Base-by-base conservation (phyloP, 2,113 vertebrate species). In the Arothron firmamentum region DNA sequence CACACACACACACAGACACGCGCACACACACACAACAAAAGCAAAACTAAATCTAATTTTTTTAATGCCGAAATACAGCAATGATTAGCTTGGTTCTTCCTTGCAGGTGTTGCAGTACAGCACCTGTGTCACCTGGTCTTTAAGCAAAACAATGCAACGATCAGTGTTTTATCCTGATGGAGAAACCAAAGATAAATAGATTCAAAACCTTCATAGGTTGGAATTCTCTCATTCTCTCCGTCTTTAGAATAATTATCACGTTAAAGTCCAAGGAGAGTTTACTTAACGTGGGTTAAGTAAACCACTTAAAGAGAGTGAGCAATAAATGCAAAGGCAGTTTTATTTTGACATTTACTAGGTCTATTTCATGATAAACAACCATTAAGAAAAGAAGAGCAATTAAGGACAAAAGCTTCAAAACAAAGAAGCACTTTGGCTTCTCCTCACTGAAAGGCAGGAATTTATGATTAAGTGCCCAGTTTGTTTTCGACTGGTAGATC, bases 391-490 rank as follows among this genome's bases (percentile, higher is more conserved):
- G 49, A 70, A 74, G 53, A 52, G 75, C 88, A 86, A 90, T 83
- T 84, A 77, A 62, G 71, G 60, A 75, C 67, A 72, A 81, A 87
- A 54, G 56, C 65, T 88, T 83, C 74, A 83, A 83, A 88, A 85
- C 82, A 79, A 60, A 68, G 56, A 38, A 80, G 85, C 81, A 86
- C 87, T 89, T 77, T 80, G 81, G 79, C 72, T 70, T 78, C 67
- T 20, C 28, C 67, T 74, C 68, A 81, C 72, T 79, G 88, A 88
- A 85, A 86, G 65, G 50, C 49, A 85, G 87, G 89, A 90, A 90
- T 90, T 80, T 70, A 80, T 88, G 89, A 91, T 88, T 87, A 82
- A 90, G 88, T 68, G 75, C 73, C 73, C 49, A 41, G 59, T 71
- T 56, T 68, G 58, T 72, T 70, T 77, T 76, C 62, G 73, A 55